Percentiles rank a stretch among this genome's conserved stretches.
phyloP scores from a whole-genome alignment of 2,797 vertebrate species.

The Phylloscopus collybita region DNA sequence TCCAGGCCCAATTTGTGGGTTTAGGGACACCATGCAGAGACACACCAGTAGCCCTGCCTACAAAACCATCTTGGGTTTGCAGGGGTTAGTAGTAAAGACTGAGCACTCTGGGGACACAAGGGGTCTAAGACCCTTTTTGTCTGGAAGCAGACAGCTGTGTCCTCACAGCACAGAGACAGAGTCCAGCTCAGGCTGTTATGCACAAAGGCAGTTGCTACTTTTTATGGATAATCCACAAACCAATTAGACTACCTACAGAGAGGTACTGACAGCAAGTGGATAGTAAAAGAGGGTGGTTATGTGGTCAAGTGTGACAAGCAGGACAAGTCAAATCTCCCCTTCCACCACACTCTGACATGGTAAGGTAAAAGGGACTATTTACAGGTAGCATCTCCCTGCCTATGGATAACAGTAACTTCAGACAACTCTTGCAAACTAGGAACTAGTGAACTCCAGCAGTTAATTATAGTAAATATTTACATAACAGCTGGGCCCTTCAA shows the following conservation, averaged over 20 bases:
- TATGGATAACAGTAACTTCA: constrained; percentile 36
- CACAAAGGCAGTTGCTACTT: background rate
- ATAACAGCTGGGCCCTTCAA: constrained; percentile 71
- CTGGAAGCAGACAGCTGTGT: background rate
- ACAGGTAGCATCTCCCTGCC: background rate
- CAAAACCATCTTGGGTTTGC: background rate
- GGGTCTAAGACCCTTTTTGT: background rate
- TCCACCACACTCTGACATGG: background rate
- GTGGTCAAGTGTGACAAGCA: background rate
- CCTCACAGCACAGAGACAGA: background rate
- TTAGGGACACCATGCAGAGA: background rate
- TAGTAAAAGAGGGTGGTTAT: background rate
- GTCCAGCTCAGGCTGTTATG: background rate
- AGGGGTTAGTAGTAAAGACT: background rate
- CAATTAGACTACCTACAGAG: background rate
- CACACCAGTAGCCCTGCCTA: background rate
- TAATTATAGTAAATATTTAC: constrained; percentile 84
- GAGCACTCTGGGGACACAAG: background rate
- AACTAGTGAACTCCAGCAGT: constrained; percentile 74
- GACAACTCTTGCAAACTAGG: constrained; percentile 67
- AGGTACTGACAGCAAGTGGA: background rate
- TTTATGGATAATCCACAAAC: background rate
- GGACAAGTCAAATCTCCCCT: background rate
- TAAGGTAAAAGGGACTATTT: constrained; percentile 3
- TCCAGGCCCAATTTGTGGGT: background rate